Percentiles rank a stretch among this genome's conserved stretches.
Evolutionary conservation across 2,888 invertebrate species (phyloP).

Genomic region (Eristalinus sepulchralis): DNA sequence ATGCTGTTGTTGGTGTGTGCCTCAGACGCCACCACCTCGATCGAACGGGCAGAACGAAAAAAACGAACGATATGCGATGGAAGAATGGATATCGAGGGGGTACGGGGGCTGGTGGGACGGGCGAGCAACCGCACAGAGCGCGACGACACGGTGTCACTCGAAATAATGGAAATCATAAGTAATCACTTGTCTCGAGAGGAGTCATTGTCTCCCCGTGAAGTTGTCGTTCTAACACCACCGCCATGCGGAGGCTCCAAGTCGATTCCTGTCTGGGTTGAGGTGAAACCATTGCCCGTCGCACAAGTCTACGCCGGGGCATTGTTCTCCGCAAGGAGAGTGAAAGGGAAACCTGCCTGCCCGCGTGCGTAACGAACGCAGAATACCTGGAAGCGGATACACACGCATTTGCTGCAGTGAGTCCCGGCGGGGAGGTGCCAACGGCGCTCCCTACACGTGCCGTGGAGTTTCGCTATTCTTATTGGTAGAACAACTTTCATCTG

Average conservation of each 20-base stretch:
- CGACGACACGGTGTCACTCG: conserved; percentile 55
- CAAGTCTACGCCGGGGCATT: background rate
- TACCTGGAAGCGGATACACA: background rate
- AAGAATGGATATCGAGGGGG: background rate
- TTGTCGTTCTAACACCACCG: conserved; percentile 31
- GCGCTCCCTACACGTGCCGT: background rate
- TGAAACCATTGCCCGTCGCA: background rate
- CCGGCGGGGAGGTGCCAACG: background rate
- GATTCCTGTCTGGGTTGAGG: conserved; percentile 14
- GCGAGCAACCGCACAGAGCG: conserved; percentile 5
- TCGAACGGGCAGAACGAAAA: background rate
- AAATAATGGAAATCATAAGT: conserved; percentile 62
- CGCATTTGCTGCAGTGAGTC: background rate
- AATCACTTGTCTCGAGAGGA: conserved; percentile 51
- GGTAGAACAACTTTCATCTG: background rate
- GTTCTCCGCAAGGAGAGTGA: background rate
- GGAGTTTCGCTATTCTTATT: no score
- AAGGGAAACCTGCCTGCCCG: background rate
- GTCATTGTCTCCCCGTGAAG: conserved; percentile 59
- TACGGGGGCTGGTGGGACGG: background rate
- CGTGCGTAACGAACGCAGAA: background rate
- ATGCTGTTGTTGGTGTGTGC: background rate
- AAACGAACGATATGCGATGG: conserved; percentile 12
- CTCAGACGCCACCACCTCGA: conserved; percentile 1
- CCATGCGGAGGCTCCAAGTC: background rate